These are phyloP conservation scores for Neolamprologus cancellatus DNA, from an alignment of 2,113 vertebrate species.

Conservation along the genomic window DNA sequence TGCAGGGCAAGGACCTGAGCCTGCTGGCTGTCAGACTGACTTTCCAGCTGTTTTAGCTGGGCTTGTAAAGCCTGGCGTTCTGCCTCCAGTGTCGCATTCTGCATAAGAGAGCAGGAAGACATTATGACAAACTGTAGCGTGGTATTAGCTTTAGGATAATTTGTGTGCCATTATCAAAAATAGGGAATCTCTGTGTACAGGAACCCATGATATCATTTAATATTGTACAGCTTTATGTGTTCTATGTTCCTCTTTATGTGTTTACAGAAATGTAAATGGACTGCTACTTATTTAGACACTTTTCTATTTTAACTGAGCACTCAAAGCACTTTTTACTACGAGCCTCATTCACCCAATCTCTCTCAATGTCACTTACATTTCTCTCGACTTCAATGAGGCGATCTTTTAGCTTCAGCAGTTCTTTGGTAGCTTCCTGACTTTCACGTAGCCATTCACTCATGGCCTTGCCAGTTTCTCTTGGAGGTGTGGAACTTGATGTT, in stretches of 20 bases:
- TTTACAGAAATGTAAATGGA: not conserved
- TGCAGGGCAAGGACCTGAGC: slow-evolving; percentile 92
- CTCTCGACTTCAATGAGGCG: slow-evolving; percentile 90
- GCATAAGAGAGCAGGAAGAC: not conserved
- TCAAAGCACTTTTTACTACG: not conserved
- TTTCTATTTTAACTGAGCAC: not conserved
- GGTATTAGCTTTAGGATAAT: not conserved
- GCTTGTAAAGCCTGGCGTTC: slow-evolving; percentile 90
- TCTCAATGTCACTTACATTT: slow-evolving; percentile 20
- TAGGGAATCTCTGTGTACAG: not conserved
- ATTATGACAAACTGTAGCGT: not conserved
- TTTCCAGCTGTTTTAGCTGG: slow-evolving; percentile 88
- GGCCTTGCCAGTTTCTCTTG: slow-evolving; percentile 68
- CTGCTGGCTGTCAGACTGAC: slow-evolving; percentile 87
- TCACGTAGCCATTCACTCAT: slow-evolving; percentile 88
- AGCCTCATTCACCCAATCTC: fast-evolving
- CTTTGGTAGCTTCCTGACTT: slow-evolving; percentile 90
- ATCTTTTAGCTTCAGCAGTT: slow-evolving; percentile 92
- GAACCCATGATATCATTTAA: not conserved
- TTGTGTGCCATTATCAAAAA: not conserved
- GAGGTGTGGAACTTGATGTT: slow-evolving; percentile 71
- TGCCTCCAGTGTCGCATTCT: slow-evolving; percentile 97
- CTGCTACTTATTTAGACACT: not conserved
- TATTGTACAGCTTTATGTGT: not conserved
- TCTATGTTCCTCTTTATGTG: not conserved